Evolutionary conservation across 2,113 vertebrate species (phyloP), one percentile per base, ranked within the genome.

Genomic region (Gracilinanus agilis): DNA sequence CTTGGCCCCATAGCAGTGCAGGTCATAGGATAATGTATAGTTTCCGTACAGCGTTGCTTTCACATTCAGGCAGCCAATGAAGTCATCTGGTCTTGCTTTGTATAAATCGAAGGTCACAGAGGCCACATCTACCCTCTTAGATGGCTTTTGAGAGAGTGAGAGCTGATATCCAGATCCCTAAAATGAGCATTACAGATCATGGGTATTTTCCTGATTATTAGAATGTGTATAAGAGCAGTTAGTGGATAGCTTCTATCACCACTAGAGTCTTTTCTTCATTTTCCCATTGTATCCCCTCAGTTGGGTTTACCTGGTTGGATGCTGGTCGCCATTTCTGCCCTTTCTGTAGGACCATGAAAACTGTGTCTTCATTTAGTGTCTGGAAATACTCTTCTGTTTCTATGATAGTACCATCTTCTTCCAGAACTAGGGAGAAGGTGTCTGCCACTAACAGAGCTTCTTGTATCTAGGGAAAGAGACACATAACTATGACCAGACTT

Each of bases 51-150:
- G 98, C 0, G 99, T 99, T 0, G 99, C 99, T 92, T 99, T 99
- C 96, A 99, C 96, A 0, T 99, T 99, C 98, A 99, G 98, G 97
- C 99, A 99, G 95, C 99, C 99, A 53, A 99, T 98, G 98, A 99
- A 99, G 97, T 99, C 99, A 92, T 96, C 98, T 0, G 99, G 99
- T 96, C 98, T 98, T 96, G 98, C 98, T 98, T 99, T 99, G 97
- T 99, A 99, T 40, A 99, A 98, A 97, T 99, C 99, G 0, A 99
- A 99, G 3, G 99, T 99, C 96, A 99, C 23, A 0, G 98, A 99
- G 88, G 99, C 99, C 23, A 99, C 99, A 1, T 99, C 99, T 0
- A 99, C 99, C 97, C 99, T 99, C 92, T 95, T 98, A 34, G 93
- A 93, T 10, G 97, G 97, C 93, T 97, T 97, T 23, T 92, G 97